These are phyloP conservation scores for Rhyacophila evoluta DNA, from an alignment of 2,888 invertebrate genomes.

Conservation along the genomic window DNA sequence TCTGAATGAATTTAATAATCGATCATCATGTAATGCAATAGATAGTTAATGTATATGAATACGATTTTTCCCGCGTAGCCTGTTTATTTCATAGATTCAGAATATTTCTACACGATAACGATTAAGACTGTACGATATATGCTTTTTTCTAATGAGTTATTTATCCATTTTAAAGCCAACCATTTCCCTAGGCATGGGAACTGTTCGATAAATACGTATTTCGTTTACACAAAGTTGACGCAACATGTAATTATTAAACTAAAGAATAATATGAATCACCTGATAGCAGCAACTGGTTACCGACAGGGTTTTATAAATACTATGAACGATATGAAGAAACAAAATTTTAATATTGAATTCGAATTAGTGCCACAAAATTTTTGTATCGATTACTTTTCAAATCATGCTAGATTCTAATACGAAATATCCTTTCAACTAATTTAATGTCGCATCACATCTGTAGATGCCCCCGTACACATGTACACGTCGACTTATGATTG, in stretches of 20 bases:
- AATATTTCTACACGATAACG: not conserved
- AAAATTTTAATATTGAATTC: too few relatives aligned
- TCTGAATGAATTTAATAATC: too few relatives aligned
- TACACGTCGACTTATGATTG: too few relatives aligned
- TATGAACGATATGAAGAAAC: too few relatives aligned
- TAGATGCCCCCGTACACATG: too few relatives aligned
- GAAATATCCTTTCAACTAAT: too few relatives aligned
- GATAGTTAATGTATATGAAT: not conserved
- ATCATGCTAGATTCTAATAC: too few relatives aligned
- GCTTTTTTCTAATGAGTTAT: constrained; percentile 37
- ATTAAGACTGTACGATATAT: not conserved
- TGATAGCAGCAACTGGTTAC: constrained; percentile 17
- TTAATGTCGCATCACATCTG: too few relatives aligned
- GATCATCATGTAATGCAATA: too few relatives aligned
- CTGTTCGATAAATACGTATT: constrained; percentile 36
- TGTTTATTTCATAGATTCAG: not conserved
- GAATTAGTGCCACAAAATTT: too few relatives aligned
- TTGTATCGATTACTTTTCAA: too few relatives aligned
- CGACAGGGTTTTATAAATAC: not conserved
- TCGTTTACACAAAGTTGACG: constrained; percentile 31
- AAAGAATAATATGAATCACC: not conserved
- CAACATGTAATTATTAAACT: constrained; percentile 34
- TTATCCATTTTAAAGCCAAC: constrained; percentile 44
- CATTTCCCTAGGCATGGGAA: constrained; percentile 31
- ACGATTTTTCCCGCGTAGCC: not conserved